Evolutionary conservation across 2,797 vertebrate species (phyloP).

Genomic region (Monodelphis domestica): DNA sequence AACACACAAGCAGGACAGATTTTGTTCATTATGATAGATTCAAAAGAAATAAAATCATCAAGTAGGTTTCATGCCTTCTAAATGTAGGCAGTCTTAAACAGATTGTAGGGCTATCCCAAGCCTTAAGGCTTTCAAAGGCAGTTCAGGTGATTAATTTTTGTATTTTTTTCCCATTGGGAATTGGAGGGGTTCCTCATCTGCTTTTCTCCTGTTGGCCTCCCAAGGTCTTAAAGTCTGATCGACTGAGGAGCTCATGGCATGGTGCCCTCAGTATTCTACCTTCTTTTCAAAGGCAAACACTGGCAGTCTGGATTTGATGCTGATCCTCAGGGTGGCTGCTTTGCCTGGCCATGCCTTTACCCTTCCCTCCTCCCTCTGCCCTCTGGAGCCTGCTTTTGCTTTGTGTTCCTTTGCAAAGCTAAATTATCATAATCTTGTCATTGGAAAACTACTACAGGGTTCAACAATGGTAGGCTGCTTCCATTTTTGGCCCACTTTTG

Average conservation of each 20-base stretch:
- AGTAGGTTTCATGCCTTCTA: no score
- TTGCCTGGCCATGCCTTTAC: neutral
- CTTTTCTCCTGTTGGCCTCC: neutral
- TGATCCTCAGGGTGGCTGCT: neutral
- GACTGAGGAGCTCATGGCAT: neutral
- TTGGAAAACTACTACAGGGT: neutral
- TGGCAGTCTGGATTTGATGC: neutral
- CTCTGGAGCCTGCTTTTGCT: neutral
- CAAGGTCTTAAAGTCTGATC: neutral
- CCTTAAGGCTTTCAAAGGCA: neutral
- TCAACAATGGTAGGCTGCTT: neutral
- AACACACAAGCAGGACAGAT: neutral
- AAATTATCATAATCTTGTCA: neutral
- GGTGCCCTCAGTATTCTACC: neutral
- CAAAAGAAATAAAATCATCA: no score
- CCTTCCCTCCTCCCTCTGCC: neutral
- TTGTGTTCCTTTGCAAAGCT: no score
- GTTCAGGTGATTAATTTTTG: neutral
- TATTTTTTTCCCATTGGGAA: neutral
- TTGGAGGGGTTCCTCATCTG: neutral
- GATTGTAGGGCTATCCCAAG: neutral
- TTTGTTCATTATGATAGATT: neutral
- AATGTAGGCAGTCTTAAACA: no score
- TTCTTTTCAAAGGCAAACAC: neutral
- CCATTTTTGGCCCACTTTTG: neutral